These are phyloP conservation scores for Lycia hirtaria DNA, from an alignment of 2,888 invertebrate species.

Conservation along the genomic window DNA sequence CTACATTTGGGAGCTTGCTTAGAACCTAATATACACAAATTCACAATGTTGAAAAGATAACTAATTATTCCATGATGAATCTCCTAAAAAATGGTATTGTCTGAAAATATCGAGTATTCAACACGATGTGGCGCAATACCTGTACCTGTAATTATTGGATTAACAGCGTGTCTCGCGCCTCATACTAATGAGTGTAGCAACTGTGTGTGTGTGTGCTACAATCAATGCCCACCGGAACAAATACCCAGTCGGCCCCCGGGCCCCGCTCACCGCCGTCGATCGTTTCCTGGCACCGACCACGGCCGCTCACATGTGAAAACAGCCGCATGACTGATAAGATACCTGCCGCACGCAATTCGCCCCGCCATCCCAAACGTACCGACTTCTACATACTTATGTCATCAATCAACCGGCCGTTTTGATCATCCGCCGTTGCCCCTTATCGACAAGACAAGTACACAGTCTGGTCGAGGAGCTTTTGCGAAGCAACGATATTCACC, in stretches of 20 bases:
- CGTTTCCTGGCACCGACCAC: constrained; percentile 39
- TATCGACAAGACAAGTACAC: neutral
- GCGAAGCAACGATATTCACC: constrained; percentile 47
- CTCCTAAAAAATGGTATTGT: neutral
- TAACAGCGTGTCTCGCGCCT: constrained; percentile 18
- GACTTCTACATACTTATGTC: constrained; percentile 30
- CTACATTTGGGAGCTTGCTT: constrained; percentile 30
- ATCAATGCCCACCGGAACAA: constrained; percentile 55
- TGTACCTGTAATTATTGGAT: constrained; percentile 23
- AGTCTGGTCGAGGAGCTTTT: constrained; percentile 12
- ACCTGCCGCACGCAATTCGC: constrained; percentile 41
- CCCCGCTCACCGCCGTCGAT: constrained; percentile 22
- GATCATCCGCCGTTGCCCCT: constrained; percentile 12
- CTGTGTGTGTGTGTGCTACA: constrained; percentile 34
- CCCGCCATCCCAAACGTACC: constrained; percentile 29
- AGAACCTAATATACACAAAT: constrained; percentile 7
- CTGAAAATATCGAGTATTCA: neutral
- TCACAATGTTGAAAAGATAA: constrained; percentile 3
- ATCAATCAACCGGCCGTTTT: constrained; percentile 31
- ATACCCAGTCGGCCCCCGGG: constrained; percentile 49
- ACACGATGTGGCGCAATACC: constrained; percentile 1
- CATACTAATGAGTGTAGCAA: constrained; percentile 12
- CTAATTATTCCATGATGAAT: neutral
- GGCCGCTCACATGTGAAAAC: constrained; percentile 42
- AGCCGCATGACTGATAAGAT: constrained; percentile 45